A percentile compares a stretch with the other conserved stretches of the same genome.
Conservation (phyloP, 2,888 invertebrate genomes). For the Acanthoscelides obtectus region DNA sequence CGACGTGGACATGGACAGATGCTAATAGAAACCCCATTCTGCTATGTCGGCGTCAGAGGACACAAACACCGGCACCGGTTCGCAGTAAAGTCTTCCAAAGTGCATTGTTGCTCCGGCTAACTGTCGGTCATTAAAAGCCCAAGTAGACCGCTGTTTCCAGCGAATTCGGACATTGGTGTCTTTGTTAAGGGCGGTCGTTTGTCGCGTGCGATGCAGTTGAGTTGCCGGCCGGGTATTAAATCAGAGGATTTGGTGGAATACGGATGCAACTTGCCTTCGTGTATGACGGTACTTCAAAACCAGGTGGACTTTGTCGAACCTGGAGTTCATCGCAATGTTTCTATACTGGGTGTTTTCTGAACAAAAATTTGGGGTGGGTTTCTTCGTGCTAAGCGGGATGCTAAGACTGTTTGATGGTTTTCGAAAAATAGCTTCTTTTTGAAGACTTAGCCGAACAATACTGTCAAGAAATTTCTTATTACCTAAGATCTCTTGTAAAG, state of each 20-base stretch:
- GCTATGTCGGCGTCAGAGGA: neutral
- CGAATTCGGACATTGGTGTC: neutral
- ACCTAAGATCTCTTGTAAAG: no score
- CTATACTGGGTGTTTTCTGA: no score
- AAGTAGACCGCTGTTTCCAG: slow-evolving; percentile 2
- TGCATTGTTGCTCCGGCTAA: slow-evolving; percentile 1
- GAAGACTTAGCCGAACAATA: no score
- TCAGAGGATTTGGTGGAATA: neutral
- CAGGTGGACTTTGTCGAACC: neutral
- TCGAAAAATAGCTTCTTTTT: no score
- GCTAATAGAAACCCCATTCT: neutral
- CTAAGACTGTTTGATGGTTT: no score
- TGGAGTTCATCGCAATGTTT: no score
- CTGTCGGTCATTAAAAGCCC: slow-evolving; percentile 1
- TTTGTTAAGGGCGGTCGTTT: neutral
- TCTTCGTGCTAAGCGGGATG: no score
- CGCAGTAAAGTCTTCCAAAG: neutral
- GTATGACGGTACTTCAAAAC: neutral
- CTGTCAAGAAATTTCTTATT: no score
- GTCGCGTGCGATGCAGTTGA: neutral
- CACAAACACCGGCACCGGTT: neutral
- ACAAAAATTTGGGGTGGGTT: no score
- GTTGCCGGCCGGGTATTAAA: neutral
- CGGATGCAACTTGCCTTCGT: neutral
- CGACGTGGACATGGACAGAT: no score